A percentile compares a stretch with the other conserved stretches of the same genome.
Conservation (phyloP, 2,888 invertebrate genomes). For the Mesorhabditis sp. region DNA sequence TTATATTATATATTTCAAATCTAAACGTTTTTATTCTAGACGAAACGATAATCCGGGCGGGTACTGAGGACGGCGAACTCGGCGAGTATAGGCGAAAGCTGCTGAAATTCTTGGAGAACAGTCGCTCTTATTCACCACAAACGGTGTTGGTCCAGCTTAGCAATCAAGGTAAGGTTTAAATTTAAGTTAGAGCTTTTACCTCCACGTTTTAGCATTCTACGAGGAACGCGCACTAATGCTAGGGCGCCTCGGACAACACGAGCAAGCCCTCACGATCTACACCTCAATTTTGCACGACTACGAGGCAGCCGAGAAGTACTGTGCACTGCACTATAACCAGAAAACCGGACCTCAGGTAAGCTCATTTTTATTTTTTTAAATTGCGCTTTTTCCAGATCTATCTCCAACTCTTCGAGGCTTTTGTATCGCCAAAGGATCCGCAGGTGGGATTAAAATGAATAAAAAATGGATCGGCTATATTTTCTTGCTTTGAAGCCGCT, state of each 20-base stretch:
- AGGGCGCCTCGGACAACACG: conserved; percentile 83
- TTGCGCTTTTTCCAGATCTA: conserved; percentile 64
- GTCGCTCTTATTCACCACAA: conserved; percentile 44
- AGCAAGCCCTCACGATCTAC: conserved; percentile 83
- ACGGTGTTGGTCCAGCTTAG: conserved; percentile 42
- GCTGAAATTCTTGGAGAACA: conserved; percentile 40
- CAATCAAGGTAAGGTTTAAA: conserved; percentile 24
- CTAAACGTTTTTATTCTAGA: conserved; percentile 45
- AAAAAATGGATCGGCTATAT: too few species aligned
- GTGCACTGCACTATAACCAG: conserved; percentile 59
- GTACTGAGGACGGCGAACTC: conserved; percentile 62
- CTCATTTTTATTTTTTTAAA: background rate
- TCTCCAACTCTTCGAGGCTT: conserved; percentile 67
- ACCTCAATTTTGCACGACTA: conserved; percentile 80
- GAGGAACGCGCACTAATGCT: conserved; percentile 92
- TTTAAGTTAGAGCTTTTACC: background rate
- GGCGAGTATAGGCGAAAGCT: conserved; percentile 69
- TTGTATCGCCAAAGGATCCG: conserved; percentile 65
- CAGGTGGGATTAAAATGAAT: conserved; percentile 48
- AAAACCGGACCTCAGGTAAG: background rate
- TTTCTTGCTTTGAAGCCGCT: too few species aligned
- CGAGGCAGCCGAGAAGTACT: conserved; percentile 78
- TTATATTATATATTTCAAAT: background rate
- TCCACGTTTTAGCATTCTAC: conserved; percentile 67
- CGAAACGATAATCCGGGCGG: conserved; percentile 58